Evolutionary conservation across 1,140 invertebrate species (phyloP), one percentile per base, ranked within the genome.

Genomic region (Habropoda laboriosa): DNA sequence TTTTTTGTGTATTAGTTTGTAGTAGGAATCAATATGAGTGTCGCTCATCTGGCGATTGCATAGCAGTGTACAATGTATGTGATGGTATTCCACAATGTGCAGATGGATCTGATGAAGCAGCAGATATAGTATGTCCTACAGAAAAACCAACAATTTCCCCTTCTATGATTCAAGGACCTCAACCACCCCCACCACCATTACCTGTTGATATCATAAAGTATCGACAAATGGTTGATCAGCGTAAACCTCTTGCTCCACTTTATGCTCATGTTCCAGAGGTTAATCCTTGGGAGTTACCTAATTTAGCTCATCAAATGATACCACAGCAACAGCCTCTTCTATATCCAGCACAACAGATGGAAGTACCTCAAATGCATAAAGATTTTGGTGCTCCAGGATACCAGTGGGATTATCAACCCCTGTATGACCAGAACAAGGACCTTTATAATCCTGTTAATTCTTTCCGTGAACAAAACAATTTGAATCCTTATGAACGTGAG

Each of bases 61-160:
- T 99, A 83, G 98, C 97, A 3, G 96, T 98, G 82, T 99, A 99
- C 91, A 98, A 99, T 91, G 97, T 97, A 3, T 99, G 98, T 89
- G 97, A 99, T 93, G 98, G 98, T 40, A 97, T 99, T 73, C 96
- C 97, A 16, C 98, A 99, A 91, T 99, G 98, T 93, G 94, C 96
- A 4, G 98, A 99, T 94, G 97, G 95, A 75, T 98, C 97, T 90
- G 97, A 98, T 89, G 98, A 98, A 93, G 96, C 96, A 61, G 94
- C 95, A 18, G 97, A 97, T 91, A 94, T 98, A 71, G 94, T 94
- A 35, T 97, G 97, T 92, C 96, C 96, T 12, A 90, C 92, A 13
- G 92, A 93, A 58, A 91, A 91, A 47, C 88, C 93, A 30, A 92
- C 92, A 1, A 71, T 90, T 8, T 45, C 80, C 13, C 78, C 88